Evolutionary conservation across 2,113 vertebrate species (phyloP), one percentile per base, ranked within the genome.

Genomic region (Nematolebias whitei): DNA sequence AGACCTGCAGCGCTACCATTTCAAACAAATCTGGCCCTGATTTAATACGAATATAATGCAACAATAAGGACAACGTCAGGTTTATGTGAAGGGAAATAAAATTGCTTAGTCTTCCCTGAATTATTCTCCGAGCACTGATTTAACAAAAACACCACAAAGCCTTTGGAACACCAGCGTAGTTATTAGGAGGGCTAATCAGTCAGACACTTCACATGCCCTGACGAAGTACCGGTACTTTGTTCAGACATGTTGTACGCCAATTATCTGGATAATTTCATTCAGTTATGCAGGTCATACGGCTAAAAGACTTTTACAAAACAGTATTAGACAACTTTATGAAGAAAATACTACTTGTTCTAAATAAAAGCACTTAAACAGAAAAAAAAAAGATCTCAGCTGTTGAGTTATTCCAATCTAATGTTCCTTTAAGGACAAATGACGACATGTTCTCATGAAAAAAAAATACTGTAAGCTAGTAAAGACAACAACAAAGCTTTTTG

Each of bases 91-190:
- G 51, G 2, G 29, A 35, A 32, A 32, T 12, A 12, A 47, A 20
- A 47, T 15, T 19, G 12, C 52, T 9, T 13, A 16, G 50, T 63
- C 35, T 59, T 75, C 81, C 78, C 71, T 77, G 74, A 79, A 89
- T 85, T 76, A n/a, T 67, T 67, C 74, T 83, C 74, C 75, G 50
- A 54, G 67, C 64, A 85, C 85, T 64, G 85, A 87, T 85, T 87
- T 72, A 80, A 79, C 66, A 58, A 65, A 78, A 63, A 58, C 50
- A 63, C 73, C 71, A 68, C 75, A 78, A 85, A 78, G 59, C 6
- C 51, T 75, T 41, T 8, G 60, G 35, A 81, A 60, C 55, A 40
- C 43, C 16, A 8, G 60, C 52, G 40, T 39, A 3, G 57, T 60
- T 71, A 83, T 65, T 41, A 12, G 71, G 47, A 68, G 41, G 19